These are phyloP conservation scores for Periophthalmus magnuspinnatus DNA, from an alignment of 2,797 vertebrate genomes.

Conservation along the genomic window DNA sequence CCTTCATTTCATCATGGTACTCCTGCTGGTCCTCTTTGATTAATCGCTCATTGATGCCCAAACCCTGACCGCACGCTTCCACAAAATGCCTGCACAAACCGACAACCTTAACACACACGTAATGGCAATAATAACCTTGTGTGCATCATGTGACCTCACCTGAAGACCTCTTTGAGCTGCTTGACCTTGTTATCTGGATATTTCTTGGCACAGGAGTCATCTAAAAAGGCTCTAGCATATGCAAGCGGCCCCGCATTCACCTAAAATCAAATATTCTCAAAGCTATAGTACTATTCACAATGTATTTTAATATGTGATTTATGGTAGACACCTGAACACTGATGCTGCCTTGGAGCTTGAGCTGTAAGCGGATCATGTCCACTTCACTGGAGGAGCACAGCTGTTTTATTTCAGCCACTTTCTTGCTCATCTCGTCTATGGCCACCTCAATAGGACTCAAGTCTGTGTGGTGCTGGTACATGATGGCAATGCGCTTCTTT, in stretches of 20 bases:
- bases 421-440: slow-evolving; percentile 96
- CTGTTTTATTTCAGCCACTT: slow-evolving; percentile 88
- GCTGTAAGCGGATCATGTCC: slow-evolving; percentile 96
- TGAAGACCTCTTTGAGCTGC: slow-evolving; percentile 95
- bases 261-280: slow-evolving; percentile 59
- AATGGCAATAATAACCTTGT: background rate
- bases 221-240: slow-evolving; percentile 93
- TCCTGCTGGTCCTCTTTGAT: slow-evolving; percentile 97
- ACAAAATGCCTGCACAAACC: slow-evolving; percentile 86
- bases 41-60: slow-evolving; percentile 89
- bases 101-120: background rate
- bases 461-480: slow-evolving; percentile 97
- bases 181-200: slow-evolving; percentile 98
- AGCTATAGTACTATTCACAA: background rate
- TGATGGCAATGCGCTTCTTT: slow-evolving; percentile 94
- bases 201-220: slow-evolving; percentile 89
- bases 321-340: slow-evolving; percentile 66
- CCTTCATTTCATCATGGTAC: slow-evolving; percentile 98
- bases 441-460: slow-evolving; percentile 97
- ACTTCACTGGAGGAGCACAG: slow-evolving; percentile 90
- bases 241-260: slow-evolving; percentile 96
- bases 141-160: slow-evolving; percentile 71
- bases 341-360: slow-evolving; percentile 94
- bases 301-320: background rate
- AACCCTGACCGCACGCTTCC: slow-evolving; percentile 90